These are phyloP conservation scores for Drosophila peninsularis DNA, from an alignment of 2,888 invertebrate genomes.

Conservation along the genomic window DNA sequence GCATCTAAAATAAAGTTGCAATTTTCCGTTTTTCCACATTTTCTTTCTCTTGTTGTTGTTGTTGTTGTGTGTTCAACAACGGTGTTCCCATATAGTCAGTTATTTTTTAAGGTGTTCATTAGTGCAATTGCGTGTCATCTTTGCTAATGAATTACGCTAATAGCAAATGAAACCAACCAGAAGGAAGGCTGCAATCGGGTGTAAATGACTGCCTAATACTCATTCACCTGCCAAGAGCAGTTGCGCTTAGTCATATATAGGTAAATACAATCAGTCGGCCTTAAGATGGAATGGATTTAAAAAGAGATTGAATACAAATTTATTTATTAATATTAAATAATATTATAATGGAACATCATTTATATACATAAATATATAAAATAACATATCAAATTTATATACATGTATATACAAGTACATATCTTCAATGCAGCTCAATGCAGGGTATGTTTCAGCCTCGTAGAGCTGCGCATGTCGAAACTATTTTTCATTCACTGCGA, in stretches of 20 bases:
- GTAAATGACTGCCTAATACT: not conserved
- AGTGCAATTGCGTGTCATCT: not conserved
- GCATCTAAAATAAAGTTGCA: conserved; percentile 5
- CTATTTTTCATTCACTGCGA: too few relatives aligned
- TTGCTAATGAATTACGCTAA: not conserved
- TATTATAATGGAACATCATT: too few relatives aligned
- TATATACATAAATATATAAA: too few relatives aligned
- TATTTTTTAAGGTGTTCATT: not conserved
- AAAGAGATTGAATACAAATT: too few relatives aligned
- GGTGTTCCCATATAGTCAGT: not conserved
- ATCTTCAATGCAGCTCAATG: not conserved
- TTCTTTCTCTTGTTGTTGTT: not conserved
- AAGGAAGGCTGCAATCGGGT: not conserved
- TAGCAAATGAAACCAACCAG: not conserved
- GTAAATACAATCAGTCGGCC: not conserved
- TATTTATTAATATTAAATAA: too few relatives aligned
- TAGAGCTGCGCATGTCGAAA: not conserved
- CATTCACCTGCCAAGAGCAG: not conserved
- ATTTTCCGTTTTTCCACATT: not conserved
- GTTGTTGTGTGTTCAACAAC: not conserved
- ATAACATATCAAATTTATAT: too few relatives aligned
- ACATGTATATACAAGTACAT: too few relatives aligned
- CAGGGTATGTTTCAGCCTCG: not conserved
- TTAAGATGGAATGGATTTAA: too few relatives aligned
- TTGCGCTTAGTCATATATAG: not conserved